A percentile compares a stretch with the other conserved stretches of the same genome.
phyloP scores from a whole-genome alignment of 2,113 vertebrate species.

The Tympanuchus pallidicinctus region DNA sequence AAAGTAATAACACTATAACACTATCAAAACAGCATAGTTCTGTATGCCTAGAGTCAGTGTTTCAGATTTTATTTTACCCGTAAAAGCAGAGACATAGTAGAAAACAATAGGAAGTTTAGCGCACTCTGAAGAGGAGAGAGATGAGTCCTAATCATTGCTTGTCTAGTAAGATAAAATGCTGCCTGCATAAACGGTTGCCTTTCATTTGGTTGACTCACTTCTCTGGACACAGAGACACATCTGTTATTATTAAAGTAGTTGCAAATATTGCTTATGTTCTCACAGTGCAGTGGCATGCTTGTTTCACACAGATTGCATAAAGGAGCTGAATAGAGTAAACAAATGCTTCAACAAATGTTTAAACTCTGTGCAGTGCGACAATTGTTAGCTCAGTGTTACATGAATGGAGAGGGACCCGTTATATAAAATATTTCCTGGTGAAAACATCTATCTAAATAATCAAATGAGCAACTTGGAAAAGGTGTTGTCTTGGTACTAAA shows the following conservation, averaged over 20 bases:
- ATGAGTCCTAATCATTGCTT: not conserved
- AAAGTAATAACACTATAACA: not conserved
- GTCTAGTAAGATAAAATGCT: conserved; percentile 24
- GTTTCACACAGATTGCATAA: not conserved
- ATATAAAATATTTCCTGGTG: conserved; percentile 26
- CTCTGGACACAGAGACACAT: not conserved
- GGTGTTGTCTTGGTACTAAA: not conserved
- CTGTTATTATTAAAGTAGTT: not conserved
- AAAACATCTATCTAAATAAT: not conserved
- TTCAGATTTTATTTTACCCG: conserved; percentile 4
- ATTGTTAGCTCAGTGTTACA: not conserved
- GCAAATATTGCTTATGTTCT: not conserved
- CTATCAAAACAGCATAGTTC: not conserved
- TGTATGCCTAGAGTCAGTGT: not conserved
- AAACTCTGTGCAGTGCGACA: conserved; percentile 9
- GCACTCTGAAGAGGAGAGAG: not conserved
- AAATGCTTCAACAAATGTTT: not conserved
- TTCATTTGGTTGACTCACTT: not conserved
- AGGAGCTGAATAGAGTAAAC: not conserved
- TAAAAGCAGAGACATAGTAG: not conserved
- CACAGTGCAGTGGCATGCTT: fast-evolving
- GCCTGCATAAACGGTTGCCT: conserved; percentile 9
- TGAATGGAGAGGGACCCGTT: not conserved
- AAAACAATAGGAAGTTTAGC: not conserved
- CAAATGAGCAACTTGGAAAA: not conserved